These are phyloP conservation scores for Alces alces DNA, from an alignment of 2,113 vertebrate species.

Conservation along the genomic window DNA sequence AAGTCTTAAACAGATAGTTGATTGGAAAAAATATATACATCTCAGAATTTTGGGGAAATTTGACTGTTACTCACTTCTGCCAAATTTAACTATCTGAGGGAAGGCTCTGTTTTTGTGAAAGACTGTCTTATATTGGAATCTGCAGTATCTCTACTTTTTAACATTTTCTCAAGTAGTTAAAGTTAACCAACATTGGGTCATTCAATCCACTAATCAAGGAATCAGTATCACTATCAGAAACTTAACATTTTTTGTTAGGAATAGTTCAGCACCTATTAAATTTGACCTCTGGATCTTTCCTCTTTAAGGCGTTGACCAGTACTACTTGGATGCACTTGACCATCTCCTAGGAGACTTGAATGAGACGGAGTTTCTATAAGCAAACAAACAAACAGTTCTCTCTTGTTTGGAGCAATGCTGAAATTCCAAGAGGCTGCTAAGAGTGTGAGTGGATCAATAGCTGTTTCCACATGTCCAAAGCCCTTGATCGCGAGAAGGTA, in stretches of 20 bases:
- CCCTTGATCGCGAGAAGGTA: constrained; percentile 84
- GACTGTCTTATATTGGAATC: background rate
- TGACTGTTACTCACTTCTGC: background rate
- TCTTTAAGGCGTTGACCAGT: constrained; percentile 50
- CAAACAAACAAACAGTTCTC: background rate
- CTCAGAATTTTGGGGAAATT: background rate
- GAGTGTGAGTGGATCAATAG: background rate
- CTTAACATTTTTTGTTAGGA: background rate
- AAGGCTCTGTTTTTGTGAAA: background rate
- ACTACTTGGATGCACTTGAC: constrained; percentile 29
- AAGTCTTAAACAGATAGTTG: background rate
- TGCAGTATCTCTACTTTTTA: background rate
- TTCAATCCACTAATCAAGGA: background rate
- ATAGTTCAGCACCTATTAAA: background rate
- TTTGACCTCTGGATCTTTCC: background rate
- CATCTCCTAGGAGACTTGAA: background rate
- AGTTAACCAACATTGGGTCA: background rate
- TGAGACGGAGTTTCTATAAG: constrained; percentile 10
- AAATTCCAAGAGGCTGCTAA: constrained; percentile 83
- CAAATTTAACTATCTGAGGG: background rate
- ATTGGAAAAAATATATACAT: background rate
- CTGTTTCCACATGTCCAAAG: constrained; percentile 53
- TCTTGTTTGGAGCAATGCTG: constrained; percentile 79
- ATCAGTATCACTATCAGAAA: background rate
- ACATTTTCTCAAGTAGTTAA: background rate